Evolutionary conservation across 2,113 vertebrate species (phyloP).

Genomic region (Rallus limicola): DNA sequence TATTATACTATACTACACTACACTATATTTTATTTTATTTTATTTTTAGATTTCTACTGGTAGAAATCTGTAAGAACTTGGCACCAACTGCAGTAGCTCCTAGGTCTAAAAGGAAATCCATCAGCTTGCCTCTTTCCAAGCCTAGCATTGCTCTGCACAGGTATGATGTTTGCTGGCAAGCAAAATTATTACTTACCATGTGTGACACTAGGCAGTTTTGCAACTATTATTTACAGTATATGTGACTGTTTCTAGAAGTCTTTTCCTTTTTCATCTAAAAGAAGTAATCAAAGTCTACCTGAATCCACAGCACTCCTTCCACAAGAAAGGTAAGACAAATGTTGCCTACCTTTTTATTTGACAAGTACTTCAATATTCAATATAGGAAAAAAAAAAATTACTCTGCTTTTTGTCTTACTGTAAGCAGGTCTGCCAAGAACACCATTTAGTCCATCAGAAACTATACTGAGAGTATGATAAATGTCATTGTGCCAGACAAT

Average conservation of each 20-base stretch:
- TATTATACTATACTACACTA: too few species aligned
- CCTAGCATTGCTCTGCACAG: not conserved
- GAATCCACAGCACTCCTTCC: not conserved
- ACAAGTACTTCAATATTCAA: not conserved
- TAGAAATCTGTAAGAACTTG: not conserved
- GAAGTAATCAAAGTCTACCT: not conserved
- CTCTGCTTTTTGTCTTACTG: not conserved
- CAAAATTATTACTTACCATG: not conserved
- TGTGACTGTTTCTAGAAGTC: not conserved
- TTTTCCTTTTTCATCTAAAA: not conserved
- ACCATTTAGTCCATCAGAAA: not conserved
- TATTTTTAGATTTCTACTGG: not conserved
- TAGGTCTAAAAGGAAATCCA: not conserved
- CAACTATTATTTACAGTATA: not conserved
- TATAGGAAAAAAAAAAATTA: not conserved
- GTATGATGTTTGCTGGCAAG: not conserved
- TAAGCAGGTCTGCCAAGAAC: not conserved
- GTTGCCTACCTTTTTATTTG: not conserved
- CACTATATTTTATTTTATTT: not conserved
- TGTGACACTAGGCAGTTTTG: not conserved
- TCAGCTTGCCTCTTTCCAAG: not conserved
- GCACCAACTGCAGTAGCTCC: not conserved
- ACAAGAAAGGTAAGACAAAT: constrained; percentile 6
- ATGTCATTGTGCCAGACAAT: not conserved
- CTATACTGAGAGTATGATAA: not conserved